phyloP scores from a whole-genome alignment of 2,797 vertebrate species.

The Karalla daura region DNA sequence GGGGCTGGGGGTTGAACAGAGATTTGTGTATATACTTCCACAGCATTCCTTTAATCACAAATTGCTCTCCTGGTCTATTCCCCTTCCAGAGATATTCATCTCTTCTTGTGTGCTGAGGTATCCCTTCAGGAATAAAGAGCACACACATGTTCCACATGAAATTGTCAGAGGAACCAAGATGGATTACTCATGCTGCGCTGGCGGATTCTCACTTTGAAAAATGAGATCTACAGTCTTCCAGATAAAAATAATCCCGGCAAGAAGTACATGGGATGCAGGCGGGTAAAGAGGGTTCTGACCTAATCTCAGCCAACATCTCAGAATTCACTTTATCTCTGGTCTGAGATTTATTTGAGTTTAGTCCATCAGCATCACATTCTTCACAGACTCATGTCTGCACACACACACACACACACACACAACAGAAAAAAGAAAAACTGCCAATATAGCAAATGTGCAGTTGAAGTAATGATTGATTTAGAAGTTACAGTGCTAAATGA shows the following conservation, averaged over 20 bases:
- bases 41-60: constrained; percentile 85
- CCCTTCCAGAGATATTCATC: constrained; percentile 83
- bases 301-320: constrained; percentile 80
- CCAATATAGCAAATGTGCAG: constrained; percentile 38
- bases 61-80: constrained; percentile 81
- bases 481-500: constrained; percentile 6
- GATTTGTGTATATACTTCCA: constrained; percentile 78
- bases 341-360: constrained; percentile 68
- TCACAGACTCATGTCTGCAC: constrained; percentile 22
- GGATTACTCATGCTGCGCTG: constrained; percentile 85
- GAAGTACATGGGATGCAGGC: constrained; percentile 64
- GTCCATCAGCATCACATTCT: constrained; percentile 36
- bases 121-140: constrained; percentile 84
- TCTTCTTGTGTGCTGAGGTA: constrained; percentile 79
- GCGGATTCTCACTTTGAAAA: constrained; percentile 86
- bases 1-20: too few relatives aligned
- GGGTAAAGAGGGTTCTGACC: constrained; percentile 69
- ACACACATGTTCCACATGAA: constrained; percentile 81
- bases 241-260: constrained; percentile 84
- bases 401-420: not conserved
- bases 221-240: constrained; percentile 81
- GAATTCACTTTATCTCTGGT: constrained; percentile 71
- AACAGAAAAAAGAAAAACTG: constrained; percentile 19
- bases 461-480: constrained; percentile 17
- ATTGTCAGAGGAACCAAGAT: constrained; percentile 85